Evolutionary conservation across 1,140 invertebrate species (phyloP).

Genomic region (Leptopilina clavipes): DNA sequence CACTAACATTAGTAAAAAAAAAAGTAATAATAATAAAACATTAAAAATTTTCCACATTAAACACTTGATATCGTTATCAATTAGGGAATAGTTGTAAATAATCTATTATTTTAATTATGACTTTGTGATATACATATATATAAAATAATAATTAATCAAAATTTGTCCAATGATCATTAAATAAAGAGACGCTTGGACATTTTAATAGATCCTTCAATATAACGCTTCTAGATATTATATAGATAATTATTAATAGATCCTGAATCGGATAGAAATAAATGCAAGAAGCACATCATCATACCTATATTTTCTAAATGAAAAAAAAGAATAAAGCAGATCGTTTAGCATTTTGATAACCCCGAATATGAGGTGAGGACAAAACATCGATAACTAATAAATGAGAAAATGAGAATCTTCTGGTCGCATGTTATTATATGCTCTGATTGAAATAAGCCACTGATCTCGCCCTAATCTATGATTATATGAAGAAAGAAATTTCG

Average conservation of each 20-base stretch:
- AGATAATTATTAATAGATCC: neutral
- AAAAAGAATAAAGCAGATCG: neutral
- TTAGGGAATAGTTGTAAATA: neutral
- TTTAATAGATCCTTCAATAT: neutral
- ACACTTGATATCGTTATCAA: neutral
- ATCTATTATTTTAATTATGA: neutral
- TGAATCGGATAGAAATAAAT: neutral
- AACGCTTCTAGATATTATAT: neutral
- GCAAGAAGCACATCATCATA: neutral
- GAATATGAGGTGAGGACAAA: neutral
- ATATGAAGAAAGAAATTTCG: neutral
- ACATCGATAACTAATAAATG: neutral
- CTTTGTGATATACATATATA: neutral
- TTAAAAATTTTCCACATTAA: too few relatives aligned
- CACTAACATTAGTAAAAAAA: neutral
- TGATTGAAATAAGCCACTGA: conserved; percentile 4
- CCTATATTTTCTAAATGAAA: neutral
- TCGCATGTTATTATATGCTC: conserved; percentile 20
- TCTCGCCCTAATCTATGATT: neutral
- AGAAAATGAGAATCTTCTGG: conserved; percentile 10
- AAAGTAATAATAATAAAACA: neutral
- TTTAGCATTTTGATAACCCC: conserved; percentile 21
- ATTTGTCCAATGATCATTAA: neutral
- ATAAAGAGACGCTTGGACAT: neutral
- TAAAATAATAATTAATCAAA: neutral